Base-by-base conservation (phyloP, 2,797 vertebrate species). In the Rhadinocentrus ornatus region DNA sequence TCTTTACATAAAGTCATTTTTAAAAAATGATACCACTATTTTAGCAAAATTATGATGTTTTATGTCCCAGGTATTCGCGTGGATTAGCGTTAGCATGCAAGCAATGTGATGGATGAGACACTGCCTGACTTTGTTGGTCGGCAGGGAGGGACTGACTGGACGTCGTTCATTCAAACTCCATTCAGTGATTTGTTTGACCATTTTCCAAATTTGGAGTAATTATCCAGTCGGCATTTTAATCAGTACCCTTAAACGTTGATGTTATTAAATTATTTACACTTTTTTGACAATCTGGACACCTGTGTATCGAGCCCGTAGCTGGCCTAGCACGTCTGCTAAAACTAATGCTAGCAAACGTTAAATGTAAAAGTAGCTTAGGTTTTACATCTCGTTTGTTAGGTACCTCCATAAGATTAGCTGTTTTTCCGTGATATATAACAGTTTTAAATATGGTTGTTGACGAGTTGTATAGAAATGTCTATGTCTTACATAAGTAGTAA, bases 261-360 rank as follows among this genome's bases (percentile, higher is more conserved):
- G 3, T 0, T 12, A 0, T n/a, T 32, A 15, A 32, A 15, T 60
- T 44, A 50, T 35, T 34, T 8, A 22, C 67, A 16, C 22, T 62
- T 78, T 52, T 44, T 58, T 60, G 32, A 39, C 56, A 53, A 62
- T 80, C 64, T 88, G 80, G 87, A 93, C 94, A 95, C 94, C 93
- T 94, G 94, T 94, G 88, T 74, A 20, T 85, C 65, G 81, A 73
- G 89, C 84, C 75, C 60, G 75, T 68, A 84, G 88, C 77, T 92
- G 89, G 84, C 83, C 54, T 86, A 85, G 78, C 80, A 39, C 65
- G 67, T 41, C 62, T 58, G 83, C 78, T 90, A 88, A 66, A 86
- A 84, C 71, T 75, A 77, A 37, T 50, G 83, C 80, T 89, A 78
- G 41, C 80, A 54, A 58, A 60, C 22, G 69, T 46, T 75, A 71